These are phyloP conservation scores for Boulengeromyrus knoepffleri DNA, from an alignment of 2,113 vertebrate genomes.

Conservation along the genomic window DNA sequence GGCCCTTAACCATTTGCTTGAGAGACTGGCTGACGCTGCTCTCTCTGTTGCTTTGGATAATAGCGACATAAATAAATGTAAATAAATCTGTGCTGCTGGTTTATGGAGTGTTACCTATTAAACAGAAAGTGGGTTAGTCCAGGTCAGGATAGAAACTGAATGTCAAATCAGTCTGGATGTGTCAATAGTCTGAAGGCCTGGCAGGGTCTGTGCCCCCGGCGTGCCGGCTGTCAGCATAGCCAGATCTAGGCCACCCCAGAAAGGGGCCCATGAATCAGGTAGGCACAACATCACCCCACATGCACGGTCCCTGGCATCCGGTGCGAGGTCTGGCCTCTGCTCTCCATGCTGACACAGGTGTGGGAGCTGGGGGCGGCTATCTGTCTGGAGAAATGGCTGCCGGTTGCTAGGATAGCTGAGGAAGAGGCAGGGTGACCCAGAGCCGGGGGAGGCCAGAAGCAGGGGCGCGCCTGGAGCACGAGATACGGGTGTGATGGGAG, in stretches of 20 bases:
- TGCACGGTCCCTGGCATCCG: not conserved
- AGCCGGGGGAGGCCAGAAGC: not conserved
- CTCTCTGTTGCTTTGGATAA: not conserved
- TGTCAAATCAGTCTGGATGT: not conserved
- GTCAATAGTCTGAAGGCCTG: not conserved
- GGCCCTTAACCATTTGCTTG: not conserved
- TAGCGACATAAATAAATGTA: not conserved
- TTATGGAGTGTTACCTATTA: not conserved
- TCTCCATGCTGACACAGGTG: constrained; percentile 39
- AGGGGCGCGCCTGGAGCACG: not conserved
- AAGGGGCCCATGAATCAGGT: not conserved
- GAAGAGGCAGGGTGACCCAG: not conserved
- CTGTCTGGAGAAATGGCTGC: constrained; percentile 41
- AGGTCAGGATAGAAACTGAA: not conserved
- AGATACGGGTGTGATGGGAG: not conserved
- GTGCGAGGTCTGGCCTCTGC: constrained; percentile 38
- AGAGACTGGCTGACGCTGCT: not conserved
- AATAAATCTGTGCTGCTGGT: not conserved
- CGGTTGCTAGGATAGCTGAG: constrained; percentile 28
- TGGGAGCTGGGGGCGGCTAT: constrained; percentile 39
- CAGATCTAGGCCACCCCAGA: not conserved
- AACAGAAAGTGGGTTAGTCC: not conserved
- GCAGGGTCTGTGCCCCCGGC: not conserved
- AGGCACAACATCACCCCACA: not conserved
- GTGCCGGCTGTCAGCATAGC: not conserved